Conservation (phyloP, 1,140 invertebrate species). For the Hyphantria cunea region DNA sequence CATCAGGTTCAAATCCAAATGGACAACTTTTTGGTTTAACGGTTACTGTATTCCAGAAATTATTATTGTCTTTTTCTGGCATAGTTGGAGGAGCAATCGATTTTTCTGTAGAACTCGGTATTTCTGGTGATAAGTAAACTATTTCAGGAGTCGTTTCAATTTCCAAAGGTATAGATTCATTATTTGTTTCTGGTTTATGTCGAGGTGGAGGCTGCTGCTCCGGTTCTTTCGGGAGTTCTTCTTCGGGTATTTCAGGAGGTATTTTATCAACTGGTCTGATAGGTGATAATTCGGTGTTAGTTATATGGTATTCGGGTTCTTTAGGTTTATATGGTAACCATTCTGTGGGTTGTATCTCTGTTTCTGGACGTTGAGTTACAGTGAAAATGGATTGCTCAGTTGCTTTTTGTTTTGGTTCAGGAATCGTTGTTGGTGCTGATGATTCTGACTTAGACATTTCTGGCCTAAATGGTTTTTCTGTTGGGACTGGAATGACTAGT, state of each 20-base stretch:
- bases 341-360: conserved; percentile 27
- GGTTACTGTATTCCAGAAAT: conserved; percentile 63
- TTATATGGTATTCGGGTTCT: no score
- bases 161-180: conserved; percentile 33
- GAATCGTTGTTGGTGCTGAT: conserved; percentile 8
- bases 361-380: background rate
- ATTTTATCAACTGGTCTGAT: conserved; percentile 19
- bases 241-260: conserved; percentile 12
- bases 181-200: conserved; percentile 11
- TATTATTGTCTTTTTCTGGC: conserved; percentile 50
- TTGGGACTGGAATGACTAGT: background rate
- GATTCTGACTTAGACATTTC: conserved; percentile 6
- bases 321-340: conserved; percentile 21
- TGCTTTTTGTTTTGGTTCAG: background rate
- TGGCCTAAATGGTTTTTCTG: conserved; percentile 32
- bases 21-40: conserved; percentile 64
- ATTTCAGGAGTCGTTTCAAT: conserved; percentile 31
- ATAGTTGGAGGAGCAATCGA: conserved; percentile 43
- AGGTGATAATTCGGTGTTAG: conserved; percentile 10
- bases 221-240: conserved; percentile 8
- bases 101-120: conserved; percentile 20
- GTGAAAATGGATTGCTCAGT: background rate
- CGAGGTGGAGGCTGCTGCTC: conserved; percentile 1
- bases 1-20: conserved; percentile 81
- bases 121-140: conserved; percentile 36